Conservation (phyloP, 1,140 invertebrate species). For the Drosophila seguyi region DNA sequence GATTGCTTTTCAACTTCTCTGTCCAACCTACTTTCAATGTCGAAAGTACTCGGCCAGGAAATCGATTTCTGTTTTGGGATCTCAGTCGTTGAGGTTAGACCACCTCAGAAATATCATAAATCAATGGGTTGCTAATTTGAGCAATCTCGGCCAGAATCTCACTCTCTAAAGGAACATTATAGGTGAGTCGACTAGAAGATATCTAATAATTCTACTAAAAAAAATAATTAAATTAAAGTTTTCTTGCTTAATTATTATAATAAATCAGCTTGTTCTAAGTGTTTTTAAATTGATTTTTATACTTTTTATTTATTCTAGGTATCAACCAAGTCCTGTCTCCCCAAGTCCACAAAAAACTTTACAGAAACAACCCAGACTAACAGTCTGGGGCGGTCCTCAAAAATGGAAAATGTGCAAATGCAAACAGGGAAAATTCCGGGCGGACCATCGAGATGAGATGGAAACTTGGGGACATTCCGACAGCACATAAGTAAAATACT, state of each 20-base stretch:
- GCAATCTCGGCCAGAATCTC: constrained; percentile 1
- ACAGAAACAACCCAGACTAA: constrained; percentile 6
- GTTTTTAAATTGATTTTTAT: not conserved
- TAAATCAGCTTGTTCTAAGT: not conserved
- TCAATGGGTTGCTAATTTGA: constrained; percentile 33
- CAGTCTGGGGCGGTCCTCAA: constrained; percentile 14
- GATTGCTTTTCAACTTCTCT: not conserved
- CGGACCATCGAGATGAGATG: constrained; percentile 38
- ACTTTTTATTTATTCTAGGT: not conserved
- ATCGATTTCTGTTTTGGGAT: constrained; percentile 13
- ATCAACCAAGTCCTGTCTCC: not conserved
- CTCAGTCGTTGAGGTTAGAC: not conserved
- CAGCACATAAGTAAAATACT: constrained; percentile 80
- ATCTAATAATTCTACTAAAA: not conserved
- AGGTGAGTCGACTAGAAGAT: not conserved
- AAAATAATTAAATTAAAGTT: not conserved
- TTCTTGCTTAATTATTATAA: no score
- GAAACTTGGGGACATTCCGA: constrained; percentile 32
- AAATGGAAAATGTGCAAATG: constrained; percentile 65
- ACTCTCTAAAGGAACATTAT: no score
- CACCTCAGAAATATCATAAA: constrained; percentile 33
- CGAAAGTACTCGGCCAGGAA: constrained; percentile 1
- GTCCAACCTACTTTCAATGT: not conserved
- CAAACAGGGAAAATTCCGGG: constrained; percentile 56
- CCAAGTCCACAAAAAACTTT: not conserved